A percentile compares a stretch with the other conserved stretches of the same genome.
phyloP scores from a whole-genome alignment of 1,140 invertebrate genomes.

The Brachionus angularis region DNA sequence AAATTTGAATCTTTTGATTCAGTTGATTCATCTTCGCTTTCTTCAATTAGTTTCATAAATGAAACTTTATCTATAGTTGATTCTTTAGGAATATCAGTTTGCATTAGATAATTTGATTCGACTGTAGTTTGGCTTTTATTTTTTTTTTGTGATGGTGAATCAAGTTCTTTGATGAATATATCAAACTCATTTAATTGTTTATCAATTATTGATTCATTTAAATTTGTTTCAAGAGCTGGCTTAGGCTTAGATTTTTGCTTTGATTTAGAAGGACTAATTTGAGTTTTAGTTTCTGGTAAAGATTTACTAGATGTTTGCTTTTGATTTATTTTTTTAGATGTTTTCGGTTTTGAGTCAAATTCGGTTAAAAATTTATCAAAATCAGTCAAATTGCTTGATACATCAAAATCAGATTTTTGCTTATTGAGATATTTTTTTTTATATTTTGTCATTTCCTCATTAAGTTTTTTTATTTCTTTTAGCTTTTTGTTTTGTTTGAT shows the following conservation, averaged over 20 bases:
- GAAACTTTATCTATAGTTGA: constrained; percentile 2
- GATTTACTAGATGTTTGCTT: neutral
- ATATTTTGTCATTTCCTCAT: neutral
- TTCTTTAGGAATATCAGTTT: neutral
- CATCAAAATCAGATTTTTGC: constrained; percentile 13
- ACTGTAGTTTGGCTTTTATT: neutral
- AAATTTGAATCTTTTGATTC: neutral
- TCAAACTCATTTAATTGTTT: constrained; percentile 2
- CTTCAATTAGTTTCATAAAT: constrained; percentile 25
- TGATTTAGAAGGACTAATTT: neutral
- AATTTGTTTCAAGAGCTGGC: neutral
- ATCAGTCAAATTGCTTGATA: constrained; percentile 2
- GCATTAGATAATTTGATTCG: constrained; percentile 10
- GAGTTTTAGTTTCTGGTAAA: neutral
- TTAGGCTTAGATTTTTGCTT: too few relatives aligned
- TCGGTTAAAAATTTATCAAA: constrained; percentile 18
- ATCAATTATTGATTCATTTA: constrained; percentile 7
- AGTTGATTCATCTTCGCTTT: neutral
- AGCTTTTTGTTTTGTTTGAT: neutral
- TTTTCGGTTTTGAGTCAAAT: neutral
- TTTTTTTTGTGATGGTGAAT: neutral
- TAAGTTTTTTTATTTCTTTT: neutral
- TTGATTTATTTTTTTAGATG: neutral
- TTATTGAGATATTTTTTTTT: constrained; percentile 31
- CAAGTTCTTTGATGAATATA: neutral